These are phyloP conservation scores for Chrysochloris asiatica DNA, from an alignment of 2,113 vertebrate genomes.

Conservation along the genomic window DNA sequence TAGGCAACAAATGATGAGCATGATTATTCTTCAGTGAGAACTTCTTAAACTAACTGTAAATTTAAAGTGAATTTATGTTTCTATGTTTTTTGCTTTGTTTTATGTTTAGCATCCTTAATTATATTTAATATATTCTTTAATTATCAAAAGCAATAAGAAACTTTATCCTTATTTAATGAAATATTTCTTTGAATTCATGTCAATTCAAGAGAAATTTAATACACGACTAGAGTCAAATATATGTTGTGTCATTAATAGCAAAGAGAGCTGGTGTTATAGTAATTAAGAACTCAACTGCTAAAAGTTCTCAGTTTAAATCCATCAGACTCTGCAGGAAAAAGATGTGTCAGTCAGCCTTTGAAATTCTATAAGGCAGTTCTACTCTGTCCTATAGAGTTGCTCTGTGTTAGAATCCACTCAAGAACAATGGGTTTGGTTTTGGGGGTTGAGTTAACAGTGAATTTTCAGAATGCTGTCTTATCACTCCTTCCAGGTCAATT, in stretches of 20 bases:
- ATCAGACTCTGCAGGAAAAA: too few species aligned
- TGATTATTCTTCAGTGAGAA: conserved; percentile 19
- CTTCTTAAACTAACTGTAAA: conserved; percentile 47
- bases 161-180: conserved; percentile 64
- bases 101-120: not conserved
- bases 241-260: not conserved
- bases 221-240: conserved; percentile 57
- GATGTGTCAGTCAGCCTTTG: too few species aligned
- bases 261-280: too few species aligned
- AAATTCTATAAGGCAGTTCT: too few species aligned
- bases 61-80: conserved; percentile 45
- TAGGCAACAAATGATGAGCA: conserved; percentile 7
- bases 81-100: too few species aligned
- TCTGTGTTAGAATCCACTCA: not conserved
- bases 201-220: conserved; percentile 72
- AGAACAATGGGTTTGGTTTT: too few species aligned
- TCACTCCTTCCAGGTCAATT: conserved; percentile 8
- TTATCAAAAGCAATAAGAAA: conserved; percentile 73
- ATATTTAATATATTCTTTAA: conserved; percentile 51
- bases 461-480: conserved; percentile 64
- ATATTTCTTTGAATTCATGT: conserved; percentile 66
- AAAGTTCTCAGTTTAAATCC: too few species aligned
- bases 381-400: too few species aligned
- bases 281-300: too few species aligned
- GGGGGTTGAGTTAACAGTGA: conserved; percentile 35